Conservation (phyloP, 1,140 invertebrate genomes). For the Drosophila repleta region DNA sequence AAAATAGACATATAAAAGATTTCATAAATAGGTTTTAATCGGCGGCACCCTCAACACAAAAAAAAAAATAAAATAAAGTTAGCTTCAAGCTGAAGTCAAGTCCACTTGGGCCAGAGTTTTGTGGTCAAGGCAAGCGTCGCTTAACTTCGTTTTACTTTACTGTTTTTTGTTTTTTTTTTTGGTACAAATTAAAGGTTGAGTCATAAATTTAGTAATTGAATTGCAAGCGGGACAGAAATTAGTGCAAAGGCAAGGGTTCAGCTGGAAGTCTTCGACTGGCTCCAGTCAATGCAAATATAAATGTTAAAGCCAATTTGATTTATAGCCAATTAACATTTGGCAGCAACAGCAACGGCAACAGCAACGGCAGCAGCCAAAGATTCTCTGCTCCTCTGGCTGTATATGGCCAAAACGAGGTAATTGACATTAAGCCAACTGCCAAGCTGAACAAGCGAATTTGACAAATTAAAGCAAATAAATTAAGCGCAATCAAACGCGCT, state of each 20-base stretch:
- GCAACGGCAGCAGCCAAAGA: neutral
- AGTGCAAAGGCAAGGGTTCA: slow-evolving; percentile 10
- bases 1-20: slow-evolving; percentile 1
- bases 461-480: slow-evolving; percentile 68
- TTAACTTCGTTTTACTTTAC: slow-evolving; percentile 21
- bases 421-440: slow-evolving; percentile 55
- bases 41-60: slow-evolving; percentile 43
- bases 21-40: slow-evolving; percentile 35
- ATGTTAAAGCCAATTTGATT: slow-evolving; percentile 25
- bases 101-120: slow-evolving; percentile 28
- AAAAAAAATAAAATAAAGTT: slow-evolving; percentile 17
- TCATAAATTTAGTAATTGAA: slow-evolving; percentile 21
- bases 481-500: slow-evolving; percentile 5
- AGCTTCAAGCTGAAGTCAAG: slow-evolving; percentile 32
- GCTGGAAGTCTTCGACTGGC: neutral
- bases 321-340: slow-evolving; percentile 14
- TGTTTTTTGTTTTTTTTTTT: neutral
- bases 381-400: slow-evolving; percentile 13
- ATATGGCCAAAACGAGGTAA: slow-evolving; percentile 53
- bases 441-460: slow-evolving; percentile 41
- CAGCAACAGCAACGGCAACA: neutral
- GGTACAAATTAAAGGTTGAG: slow-evolving; percentile 48
- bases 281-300: slow-evolving; percentile 18
- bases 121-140: slow-evolving; percentile 31
- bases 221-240: slow-evolving; percentile 4